phyloP scores from a whole-genome alignment of 2,888 invertebrate species.

The Lasioglossum marginatum region DNA sequence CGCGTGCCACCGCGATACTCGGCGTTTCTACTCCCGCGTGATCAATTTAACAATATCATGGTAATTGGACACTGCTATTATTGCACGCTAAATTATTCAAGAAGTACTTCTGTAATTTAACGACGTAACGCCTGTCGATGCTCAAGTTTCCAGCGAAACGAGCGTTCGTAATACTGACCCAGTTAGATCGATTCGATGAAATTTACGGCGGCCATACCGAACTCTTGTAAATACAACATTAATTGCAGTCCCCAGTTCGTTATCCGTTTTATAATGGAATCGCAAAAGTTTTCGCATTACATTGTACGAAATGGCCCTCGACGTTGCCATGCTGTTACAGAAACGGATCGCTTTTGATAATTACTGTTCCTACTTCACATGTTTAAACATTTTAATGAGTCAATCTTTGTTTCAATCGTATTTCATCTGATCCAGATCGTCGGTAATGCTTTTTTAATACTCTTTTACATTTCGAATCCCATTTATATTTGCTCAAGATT shows the following conservation, averaged over 20 bases:
- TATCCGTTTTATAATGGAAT: background rate
- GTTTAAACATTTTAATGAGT: background rate
- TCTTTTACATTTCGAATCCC: background rate
- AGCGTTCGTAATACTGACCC: slow-evolving; percentile 8
- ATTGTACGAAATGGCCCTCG: background rate
- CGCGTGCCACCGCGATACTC: slow-evolving; percentile 38
- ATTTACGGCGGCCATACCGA: background rate
- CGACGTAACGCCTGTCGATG: slow-evolving; percentile 9
- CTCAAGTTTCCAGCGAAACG: slow-evolving; percentile 30
- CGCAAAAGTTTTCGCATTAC: background rate
- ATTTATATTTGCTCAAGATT: background rate
- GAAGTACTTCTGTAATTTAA: background rate
- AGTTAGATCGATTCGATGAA: background rate
- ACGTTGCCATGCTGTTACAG: background rate
- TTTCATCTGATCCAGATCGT: background rate
- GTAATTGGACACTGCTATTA: slow-evolving; percentile 46
- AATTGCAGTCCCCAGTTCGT: background rate
- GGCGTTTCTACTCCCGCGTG: slow-evolving; percentile 14
- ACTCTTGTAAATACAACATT: slow-evolving; percentile 1
- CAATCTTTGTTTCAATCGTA: background rate
- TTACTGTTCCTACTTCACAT: background rate
- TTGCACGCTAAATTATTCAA: slow-evolving; percentile 25
- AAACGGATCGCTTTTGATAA: background rate
- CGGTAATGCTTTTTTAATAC: background rate
- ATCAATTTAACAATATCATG: slow-evolving; percentile 51